Conservation (phyloP, 2,113 vertebrate genomes). For the Oplegnathus fasciatus region DNA sequence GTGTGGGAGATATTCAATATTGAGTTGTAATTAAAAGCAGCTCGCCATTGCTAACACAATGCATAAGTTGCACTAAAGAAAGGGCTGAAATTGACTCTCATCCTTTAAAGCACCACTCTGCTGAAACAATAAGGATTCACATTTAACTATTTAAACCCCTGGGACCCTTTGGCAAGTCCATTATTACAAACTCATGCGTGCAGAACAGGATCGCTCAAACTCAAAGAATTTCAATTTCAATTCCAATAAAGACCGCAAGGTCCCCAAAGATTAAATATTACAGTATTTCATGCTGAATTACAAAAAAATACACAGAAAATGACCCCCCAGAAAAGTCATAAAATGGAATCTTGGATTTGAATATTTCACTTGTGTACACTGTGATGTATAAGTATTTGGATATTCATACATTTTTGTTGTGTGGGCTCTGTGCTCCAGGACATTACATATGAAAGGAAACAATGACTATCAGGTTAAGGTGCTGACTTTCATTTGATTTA, state of each 20-base stretch:
- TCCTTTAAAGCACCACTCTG: neutral
- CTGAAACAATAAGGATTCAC: neutral
- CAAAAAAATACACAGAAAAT: neutral
- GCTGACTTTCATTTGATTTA: neutral
- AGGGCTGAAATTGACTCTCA: neutral
- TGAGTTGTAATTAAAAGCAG: constrained; percentile 45
- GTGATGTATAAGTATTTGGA: neutral
- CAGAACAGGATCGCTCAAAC: neutral
- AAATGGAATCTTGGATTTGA: neutral
- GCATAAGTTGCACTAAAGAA: neutral
- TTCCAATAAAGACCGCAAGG: neutral
- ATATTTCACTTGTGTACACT: neutral
- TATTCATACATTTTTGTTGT: neutral
- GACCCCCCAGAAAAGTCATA: neutral
- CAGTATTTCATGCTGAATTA: neutral
- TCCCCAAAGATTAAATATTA: neutral
- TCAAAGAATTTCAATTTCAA: constrained; percentile 13
- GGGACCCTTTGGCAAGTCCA: neutral
- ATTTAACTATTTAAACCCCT: neutral
- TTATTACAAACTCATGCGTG: neutral
- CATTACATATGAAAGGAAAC: neutral
- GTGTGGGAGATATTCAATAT: neutral
- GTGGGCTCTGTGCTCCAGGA: neutral
- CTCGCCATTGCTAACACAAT: neutral
- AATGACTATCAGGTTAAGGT: neutral